phyloP scores from a whole-genome alignment of 2,797 vertebrate species.

The Chelon auratus region DNA sequence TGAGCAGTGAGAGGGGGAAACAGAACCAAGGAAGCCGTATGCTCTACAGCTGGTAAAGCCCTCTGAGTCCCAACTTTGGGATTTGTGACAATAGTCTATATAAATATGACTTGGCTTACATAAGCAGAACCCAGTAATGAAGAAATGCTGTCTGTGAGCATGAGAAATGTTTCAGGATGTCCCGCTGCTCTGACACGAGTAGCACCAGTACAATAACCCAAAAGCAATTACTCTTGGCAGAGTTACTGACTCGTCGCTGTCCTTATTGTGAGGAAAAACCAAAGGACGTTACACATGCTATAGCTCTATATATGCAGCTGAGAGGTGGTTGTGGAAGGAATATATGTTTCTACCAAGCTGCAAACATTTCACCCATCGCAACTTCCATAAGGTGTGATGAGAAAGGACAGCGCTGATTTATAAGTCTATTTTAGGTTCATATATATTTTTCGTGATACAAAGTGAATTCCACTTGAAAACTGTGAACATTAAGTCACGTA shows the following conservation, averaged over 20 bases:
- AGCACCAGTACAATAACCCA: not conserved
- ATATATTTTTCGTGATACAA: no score
- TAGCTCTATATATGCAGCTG: not conserved
- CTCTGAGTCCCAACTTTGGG: not conserved
- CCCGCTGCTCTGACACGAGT: conserved; percentile 3
- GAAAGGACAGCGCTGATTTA: not conserved
- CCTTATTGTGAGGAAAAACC: not conserved
- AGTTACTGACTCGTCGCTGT: not conserved
- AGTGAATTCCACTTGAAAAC: no score
- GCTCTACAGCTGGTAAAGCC: conserved; percentile 2
- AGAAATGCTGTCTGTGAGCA: conserved; percentile 19
- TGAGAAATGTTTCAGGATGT: conserved; percentile 15
- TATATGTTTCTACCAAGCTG: not conserved
- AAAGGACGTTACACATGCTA: not conserved
- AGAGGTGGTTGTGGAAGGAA: not conserved
- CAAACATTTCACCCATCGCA: not conserved
- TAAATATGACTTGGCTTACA: conserved; percentile 9
- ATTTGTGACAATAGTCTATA: conserved; percentile 13
- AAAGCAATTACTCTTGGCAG: not conserved
- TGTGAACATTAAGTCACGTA: no score
- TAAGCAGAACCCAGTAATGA: conserved; percentile 13
- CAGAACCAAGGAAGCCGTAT: no score
- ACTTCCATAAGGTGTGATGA: not conserved
- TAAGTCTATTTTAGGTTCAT: no score
- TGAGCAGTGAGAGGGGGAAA: no score